Percentiles rank a stretch among this genome's conserved stretches.
Evolutionary conservation across 2,113 vertebrate genomes (phyloP).

Genomic region (Apistogramma diplotaenia): DNA sequence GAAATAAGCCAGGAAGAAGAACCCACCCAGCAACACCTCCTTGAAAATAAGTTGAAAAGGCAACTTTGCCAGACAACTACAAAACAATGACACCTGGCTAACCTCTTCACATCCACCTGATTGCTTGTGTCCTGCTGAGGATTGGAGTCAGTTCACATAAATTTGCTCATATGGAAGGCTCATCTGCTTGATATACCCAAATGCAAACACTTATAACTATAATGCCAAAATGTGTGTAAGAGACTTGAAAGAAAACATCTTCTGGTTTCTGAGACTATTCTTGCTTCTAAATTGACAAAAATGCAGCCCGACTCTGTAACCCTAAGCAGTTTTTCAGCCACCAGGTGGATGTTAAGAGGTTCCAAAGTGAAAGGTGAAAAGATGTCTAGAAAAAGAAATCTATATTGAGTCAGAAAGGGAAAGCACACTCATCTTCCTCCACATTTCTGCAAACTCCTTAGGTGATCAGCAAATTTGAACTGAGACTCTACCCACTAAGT

Average conservation of each 20-base stretch:
- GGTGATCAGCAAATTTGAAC: too few relatives aligned
- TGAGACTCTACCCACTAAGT: background rate
- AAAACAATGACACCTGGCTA: background rate
- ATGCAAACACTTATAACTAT: background rate
- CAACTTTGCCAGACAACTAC: background rate
- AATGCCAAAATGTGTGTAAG: background rate
- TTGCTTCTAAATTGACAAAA: background rate
- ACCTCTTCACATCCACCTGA: background rate
- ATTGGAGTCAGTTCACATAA: background rate
- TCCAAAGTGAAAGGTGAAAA: background rate
- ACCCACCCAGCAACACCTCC: background rate
- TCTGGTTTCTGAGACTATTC: background rate
- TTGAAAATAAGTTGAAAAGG: background rate
- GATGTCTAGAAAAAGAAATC: background rate
- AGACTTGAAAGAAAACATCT: background rate
- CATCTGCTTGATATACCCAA: background rate
- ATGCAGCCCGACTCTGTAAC: background rate
- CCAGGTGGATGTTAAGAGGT: background rate
- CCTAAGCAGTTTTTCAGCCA: background rate
- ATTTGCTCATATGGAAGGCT: background rate
- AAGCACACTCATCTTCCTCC: background rate
- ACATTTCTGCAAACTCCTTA: background rate
- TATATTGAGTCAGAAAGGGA: background rate
- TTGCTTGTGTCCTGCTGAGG: background rate
- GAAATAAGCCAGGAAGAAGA: background rate